These are phyloP conservation scores for Antedon mediterranea DNA, from an alignment of 53 echinoderm and acorn worm species.

Conservation along the genomic window DNA sequence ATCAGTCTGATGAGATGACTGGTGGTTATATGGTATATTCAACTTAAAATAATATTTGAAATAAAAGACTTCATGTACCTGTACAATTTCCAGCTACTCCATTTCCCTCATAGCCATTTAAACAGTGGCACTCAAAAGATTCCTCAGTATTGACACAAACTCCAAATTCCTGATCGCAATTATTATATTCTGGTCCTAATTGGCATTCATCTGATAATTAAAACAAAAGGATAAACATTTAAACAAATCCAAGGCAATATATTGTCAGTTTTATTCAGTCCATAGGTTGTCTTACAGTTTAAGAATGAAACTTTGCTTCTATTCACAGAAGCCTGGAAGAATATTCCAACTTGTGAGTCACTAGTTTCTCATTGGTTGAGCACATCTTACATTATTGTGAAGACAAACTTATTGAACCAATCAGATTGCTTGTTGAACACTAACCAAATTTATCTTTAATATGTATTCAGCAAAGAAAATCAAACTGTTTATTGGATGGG, in stretches of 20 bases:
- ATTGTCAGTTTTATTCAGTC: neutral
- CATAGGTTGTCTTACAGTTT: neutral
- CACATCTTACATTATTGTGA: neutral
- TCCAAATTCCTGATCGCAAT: conserved; percentile 26
- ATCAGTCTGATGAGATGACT: too few species aligned
- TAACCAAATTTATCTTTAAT: too few species aligned
- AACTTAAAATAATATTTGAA: neutral
- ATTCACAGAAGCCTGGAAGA: neutral
- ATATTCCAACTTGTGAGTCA: neutral
- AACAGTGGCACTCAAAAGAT: conserved; percentile 19
- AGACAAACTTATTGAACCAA: neutral
- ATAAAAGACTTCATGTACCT: neutral
- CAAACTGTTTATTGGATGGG: neutral
- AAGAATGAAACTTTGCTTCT: neutral
- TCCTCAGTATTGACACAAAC: conserved; percentile 23
- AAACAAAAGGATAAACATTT: neutral
- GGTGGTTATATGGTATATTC: too few species aligned
- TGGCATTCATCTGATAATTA: conserved; percentile 23
- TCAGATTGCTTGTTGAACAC: neutral
- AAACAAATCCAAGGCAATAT: neutral
- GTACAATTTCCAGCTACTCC: conserved; percentile 5
- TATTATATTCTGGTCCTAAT: conserved; percentile 12
- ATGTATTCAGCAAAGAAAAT: too few species aligned
- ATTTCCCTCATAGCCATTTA: conserved; percentile 31
- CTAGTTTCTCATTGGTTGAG: neutral